Conservation (phyloP, 2,888 invertebrate genomes). For the Volucella bombylans region DNA sequence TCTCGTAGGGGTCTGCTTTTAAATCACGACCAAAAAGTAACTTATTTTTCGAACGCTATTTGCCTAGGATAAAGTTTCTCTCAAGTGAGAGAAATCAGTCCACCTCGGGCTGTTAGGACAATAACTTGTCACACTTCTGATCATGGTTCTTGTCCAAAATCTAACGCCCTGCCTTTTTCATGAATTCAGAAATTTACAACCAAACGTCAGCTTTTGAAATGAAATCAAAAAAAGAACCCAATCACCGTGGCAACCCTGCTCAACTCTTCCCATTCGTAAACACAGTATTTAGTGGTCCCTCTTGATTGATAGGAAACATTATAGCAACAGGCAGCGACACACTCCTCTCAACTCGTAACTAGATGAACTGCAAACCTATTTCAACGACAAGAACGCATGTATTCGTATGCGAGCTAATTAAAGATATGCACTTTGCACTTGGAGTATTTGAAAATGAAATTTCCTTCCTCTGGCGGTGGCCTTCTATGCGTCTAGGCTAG, state of each 20-base stretch:
- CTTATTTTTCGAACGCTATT: no score
- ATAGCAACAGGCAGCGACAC: background rate
- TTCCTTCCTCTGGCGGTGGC: background rate
- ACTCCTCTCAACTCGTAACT: conserved; percentile 14
- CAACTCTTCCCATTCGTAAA: background rate
- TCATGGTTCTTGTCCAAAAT: no score
- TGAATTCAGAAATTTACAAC: no score
- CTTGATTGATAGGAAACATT: conserved; percentile 26
- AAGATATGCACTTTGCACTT: conserved; percentile 60
- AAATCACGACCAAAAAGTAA: no score
- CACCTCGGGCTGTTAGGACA: no score
- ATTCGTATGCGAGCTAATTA: conserved; percentile 36
- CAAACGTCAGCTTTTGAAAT: no score
- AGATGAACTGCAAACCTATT: conserved; percentile 30
- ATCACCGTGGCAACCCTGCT: background rate
- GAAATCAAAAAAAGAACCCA: background rate
- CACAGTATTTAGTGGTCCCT: background rate
- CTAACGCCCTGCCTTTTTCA: no score
- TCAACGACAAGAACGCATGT: conserved; percentile 26
- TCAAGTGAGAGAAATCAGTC: no score
- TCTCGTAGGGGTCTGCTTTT: no score
- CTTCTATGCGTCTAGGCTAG: background rate
- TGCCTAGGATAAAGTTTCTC: no score
- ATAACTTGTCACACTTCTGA: no score
- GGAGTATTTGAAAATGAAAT: conserved; percentile 41